A percentile compares a stretch with the other conserved stretches of the same genome.
These are phyloP conservation scores for Pandemis cinnamomeana DNA, from an alignment of 2,888 invertebrate species.

Conservation along the genomic window DNA sequence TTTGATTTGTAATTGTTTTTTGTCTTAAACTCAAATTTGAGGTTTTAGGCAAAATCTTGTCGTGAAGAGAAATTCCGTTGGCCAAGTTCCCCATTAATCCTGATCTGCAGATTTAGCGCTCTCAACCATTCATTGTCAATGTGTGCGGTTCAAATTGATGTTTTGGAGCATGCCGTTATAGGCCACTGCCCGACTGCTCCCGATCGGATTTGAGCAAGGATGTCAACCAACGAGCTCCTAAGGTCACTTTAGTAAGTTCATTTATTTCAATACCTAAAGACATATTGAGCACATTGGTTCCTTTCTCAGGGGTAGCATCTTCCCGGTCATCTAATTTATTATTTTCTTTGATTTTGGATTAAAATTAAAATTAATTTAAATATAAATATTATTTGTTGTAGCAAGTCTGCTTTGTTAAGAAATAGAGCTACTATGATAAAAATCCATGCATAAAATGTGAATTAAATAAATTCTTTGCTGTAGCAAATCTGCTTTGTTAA, in stretches of 20 bases:
- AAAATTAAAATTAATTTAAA: not conserved
- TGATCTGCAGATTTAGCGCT: not conserved
- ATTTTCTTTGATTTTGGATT: not conserved
- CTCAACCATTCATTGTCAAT: not conserved
- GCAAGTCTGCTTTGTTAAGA: no score
- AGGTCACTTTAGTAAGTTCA: slow-evolving; percentile 59
- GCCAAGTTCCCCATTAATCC: no score
- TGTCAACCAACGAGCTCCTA: slow-evolving; percentile 60
- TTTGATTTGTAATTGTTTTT: not conserved
- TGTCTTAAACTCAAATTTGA: not conserved
- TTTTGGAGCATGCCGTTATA: slow-evolving; percentile 35
- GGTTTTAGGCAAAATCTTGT: no score
- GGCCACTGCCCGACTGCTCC: slow-evolving; percentile 52
- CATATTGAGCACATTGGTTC: slow-evolving; percentile 40
- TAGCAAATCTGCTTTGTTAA: no score
- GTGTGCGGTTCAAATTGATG: slow-evolving; percentile 12
- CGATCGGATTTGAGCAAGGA: slow-evolving; percentile 66
- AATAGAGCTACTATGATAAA: not conserved
- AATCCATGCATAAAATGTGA: no score
- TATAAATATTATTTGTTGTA: no score
- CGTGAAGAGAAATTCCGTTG: no score
- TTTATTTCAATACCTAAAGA: slow-evolving; percentile 42
- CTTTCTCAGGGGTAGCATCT: slow-evolving; percentile 18
- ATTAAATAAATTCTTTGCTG: no score
- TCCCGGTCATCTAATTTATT: not conserved